phyloP scores from a whole-genome alignment of 2,888 invertebrate species.

The Lepidocyrtoides sp. region DNA sequence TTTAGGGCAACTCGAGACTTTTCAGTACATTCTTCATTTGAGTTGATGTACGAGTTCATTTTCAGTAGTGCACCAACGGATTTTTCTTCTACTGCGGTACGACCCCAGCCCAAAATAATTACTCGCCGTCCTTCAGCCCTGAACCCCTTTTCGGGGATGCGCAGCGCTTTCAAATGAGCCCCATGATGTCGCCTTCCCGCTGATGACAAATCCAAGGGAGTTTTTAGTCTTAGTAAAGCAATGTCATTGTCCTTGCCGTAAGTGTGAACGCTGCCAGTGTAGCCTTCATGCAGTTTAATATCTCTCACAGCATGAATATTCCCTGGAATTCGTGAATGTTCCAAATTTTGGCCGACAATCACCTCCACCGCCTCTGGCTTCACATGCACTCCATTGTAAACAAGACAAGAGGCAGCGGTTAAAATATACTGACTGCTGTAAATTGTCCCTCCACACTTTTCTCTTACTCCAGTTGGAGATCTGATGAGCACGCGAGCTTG shows the following conservation, averaged over 20 bases:
- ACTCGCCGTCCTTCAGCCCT: slow-evolving; percentile 28
- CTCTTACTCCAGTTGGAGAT: slow-evolving; percentile 16
- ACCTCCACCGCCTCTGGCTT: slow-evolving; percentile 36
- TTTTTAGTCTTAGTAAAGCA: slow-evolving; percentile 19
- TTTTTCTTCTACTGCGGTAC: slow-evolving; percentile 46
- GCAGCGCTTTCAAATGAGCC: neutral
- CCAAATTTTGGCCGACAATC: slow-evolving; percentile 44
- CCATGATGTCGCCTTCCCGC: neutral
- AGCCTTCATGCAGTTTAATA: slow-evolving; percentile 60
- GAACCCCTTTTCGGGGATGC: slow-evolving; percentile 51
- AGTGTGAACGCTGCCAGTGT: neutral
- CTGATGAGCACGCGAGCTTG: slow-evolving; percentile 48
- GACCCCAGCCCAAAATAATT: slow-evolving; percentile 62
- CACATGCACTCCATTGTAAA: slow-evolving; percentile 25
- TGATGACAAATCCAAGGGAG: neutral
- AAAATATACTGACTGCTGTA: slow-evolving; percentile 55
- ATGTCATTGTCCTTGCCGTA: slow-evolving; percentile 64
- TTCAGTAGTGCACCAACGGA: slow-evolving; percentile 53
- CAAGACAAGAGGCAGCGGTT: slow-evolving; percentile 47
- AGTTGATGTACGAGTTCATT: slow-evolving; percentile 51
- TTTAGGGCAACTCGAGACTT: slow-evolving; percentile 51
- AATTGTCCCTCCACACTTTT: slow-evolving; percentile 60
- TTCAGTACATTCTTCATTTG: slow-evolving; percentile 25
- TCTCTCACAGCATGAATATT: slow-evolving; percentile 39
- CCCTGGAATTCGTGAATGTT: slow-evolving; percentile 4